A percentile compares a stretch with the other conserved stretches of the same genome.
These are phyloP conservation scores for Poeciliopsis prolifica DNA, from an alignment of 2,113 vertebrate genomes.

Conservation along the genomic window DNA sequence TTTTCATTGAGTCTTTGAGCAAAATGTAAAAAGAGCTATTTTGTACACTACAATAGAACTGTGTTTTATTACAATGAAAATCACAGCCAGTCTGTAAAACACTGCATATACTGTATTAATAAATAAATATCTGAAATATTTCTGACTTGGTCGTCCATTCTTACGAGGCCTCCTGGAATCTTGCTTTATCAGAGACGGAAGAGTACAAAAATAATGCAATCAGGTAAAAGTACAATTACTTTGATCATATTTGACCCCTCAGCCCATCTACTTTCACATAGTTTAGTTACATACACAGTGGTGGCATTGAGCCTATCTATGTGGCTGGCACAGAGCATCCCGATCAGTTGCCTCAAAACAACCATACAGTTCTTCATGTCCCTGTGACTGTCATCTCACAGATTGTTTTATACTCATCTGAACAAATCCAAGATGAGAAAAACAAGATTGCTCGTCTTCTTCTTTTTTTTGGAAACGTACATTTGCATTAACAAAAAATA, in stretches of 20 bases:
- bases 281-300: background rate
- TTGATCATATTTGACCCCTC: no score
- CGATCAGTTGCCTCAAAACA: background rate
- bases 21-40: slow-evolving; percentile 31
- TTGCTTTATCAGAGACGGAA: background rate
- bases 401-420: no score
- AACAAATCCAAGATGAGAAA: no score
- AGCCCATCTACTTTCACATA: no score
- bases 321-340: background rate
- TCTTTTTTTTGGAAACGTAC: no score
- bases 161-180: background rate
- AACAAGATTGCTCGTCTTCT: no score
- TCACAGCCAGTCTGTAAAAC: slow-evolving; percentile 16
- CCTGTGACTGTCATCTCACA: no score
- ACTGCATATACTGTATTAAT: slow-evolving; percentile 12
- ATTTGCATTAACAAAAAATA: no score
- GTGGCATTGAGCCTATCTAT: background rate
- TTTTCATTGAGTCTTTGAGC: slow-evolving; percentile 27
- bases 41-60: slow-evolving; percentile 41
- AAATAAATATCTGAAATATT: slow-evolving; percentile 41
- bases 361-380: no score
- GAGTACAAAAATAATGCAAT: no score
- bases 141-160: background rate
- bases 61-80: slow-evolving; percentile 38
- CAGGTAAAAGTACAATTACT: no score